Conservation (phyloP, 2,113 vertebrate species). For the Trematomus loennbergii region DNA sequence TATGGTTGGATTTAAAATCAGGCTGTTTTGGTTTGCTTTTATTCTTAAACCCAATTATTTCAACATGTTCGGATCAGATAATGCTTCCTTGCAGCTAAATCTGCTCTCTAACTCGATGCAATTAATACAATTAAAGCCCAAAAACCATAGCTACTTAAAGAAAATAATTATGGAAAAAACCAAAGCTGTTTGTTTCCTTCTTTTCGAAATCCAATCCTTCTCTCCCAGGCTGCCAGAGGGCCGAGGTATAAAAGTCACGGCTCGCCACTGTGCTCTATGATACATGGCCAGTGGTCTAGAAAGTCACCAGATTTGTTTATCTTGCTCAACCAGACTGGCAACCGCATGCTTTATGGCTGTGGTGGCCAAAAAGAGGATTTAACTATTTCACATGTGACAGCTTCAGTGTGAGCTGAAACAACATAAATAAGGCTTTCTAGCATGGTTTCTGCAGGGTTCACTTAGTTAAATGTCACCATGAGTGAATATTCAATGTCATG, state of each 20-base stretch:
- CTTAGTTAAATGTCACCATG: background rate
- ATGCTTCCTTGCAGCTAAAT: background rate
- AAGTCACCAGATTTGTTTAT: constrained; percentile 69
- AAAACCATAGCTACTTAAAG: background rate
- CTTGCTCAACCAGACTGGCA: constrained; percentile 57
- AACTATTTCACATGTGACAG: constrained; percentile 51
- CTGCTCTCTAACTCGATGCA: background rate
- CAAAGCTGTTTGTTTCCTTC: background rate
- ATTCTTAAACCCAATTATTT: background rate
- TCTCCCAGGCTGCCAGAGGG: background rate
- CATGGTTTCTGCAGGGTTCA: background rate
- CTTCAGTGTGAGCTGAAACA: constrained; percentile 13
- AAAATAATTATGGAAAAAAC: background rate
- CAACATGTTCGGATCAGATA: constrained; percentile 17
- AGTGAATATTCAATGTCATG: background rate
- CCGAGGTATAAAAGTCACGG: too few relatives aligned
- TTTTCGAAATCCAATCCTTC: background rate
- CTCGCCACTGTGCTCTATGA: constrained; percentile 4
- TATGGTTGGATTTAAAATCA: too few relatives aligned
- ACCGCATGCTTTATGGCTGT: constrained; percentile 48
- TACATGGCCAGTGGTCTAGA: constrained; percentile 36
- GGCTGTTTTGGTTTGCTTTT: too few relatives aligned
- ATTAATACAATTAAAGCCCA: background rate
- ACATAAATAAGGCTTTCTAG: background rate
- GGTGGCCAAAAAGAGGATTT: background rate